phyloP scores from a whole-genome alignment of 2,888 invertebrate genomes.

The Augochlorella aurata region DNA sequence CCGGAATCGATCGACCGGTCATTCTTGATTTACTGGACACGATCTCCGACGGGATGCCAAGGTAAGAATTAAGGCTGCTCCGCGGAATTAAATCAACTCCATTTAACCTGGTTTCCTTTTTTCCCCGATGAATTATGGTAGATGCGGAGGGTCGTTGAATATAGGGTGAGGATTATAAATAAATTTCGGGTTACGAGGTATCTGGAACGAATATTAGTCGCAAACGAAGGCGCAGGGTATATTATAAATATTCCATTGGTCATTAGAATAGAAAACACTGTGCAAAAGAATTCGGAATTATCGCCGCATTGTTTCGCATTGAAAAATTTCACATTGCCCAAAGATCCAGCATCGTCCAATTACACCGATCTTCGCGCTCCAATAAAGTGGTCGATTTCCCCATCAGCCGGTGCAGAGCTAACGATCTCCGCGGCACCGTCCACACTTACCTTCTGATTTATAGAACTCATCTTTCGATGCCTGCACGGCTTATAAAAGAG shows the following conservation, averaged over 20 bases:
- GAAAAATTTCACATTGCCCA: no score
- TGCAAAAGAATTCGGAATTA: no score
- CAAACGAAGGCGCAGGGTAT: no score
- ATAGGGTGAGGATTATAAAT: slow-evolving; percentile 3
- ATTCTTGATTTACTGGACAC: not conserved
- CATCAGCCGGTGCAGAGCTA: not conserved
- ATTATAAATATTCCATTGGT: no score
- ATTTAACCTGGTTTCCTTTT: not conserved
- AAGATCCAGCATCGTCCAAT: no score
- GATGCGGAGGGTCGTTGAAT: not conserved
- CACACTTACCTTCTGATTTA: slow-evolving; percentile 72
- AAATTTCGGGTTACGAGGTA: slow-evolving; percentile 1
- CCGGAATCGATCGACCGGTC: not conserved
- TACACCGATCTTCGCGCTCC: not conserved
- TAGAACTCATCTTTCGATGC: slow-evolving; percentile 68
- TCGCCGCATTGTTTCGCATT: no score
- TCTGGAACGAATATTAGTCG: not conserved
- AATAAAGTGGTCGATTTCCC: not conserved
- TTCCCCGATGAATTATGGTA: not conserved
- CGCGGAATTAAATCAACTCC: not conserved
- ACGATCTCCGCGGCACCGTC: not conserved
- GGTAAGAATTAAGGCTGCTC: not conserved
- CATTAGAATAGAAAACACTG: no score
- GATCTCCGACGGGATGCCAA: not conserved
- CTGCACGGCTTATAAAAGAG: slow-evolving; percentile 22